Evolutionary conservation across 2,888 invertebrate species (phyloP), one percentile per base, ranked within the genome.

Genomic region (Camptogramma bilineatum): DNA sequence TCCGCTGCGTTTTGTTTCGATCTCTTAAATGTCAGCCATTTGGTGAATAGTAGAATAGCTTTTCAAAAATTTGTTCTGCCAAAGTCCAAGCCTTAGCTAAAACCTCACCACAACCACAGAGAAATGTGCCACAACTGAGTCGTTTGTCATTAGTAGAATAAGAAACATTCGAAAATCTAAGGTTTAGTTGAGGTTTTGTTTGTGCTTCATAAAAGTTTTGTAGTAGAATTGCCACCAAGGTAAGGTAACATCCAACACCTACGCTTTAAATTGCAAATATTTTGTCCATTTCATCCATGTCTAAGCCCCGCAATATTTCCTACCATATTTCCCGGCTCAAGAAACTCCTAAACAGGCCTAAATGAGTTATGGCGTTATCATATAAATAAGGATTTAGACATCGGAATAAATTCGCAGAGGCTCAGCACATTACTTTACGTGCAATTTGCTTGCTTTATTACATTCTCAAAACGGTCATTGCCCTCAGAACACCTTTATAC

Each of bases 301-400:
- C 46, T 56, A 57, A 57, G 52, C 56, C 60, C 47, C n/a, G 57
- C 61, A 71, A 70, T 70, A 70, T 66, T 64, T 66, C 62, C 64
- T 61, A 51, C 44, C 62, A 63, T 69, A 71, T 71, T 62, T 68
- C 61, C 47, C 66, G 51, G 63, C 68, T 67, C 63, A 62, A 69
- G 69, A 70, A 68, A 72, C 60, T 70, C 71, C 65, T 62, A 68
- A 69, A 71, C 63, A 70, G 70, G 71, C 72, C 75, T 72, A 70
- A 67, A 84, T 85, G 85, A 90, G 84, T 88, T 88, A 90, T 85
- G 75, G 82, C 85, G 83, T 87, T 86, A 87, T 88, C 86, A 86
- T 88, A 90, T 91, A 91, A 90, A 90, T 89, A 91, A 90, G 88
- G 90, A 88, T 90, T 90, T 90, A 87, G 82, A 81, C 84, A 84